A percentile compares a stretch with the other conserved stretches of the same genome.
Evolutionary conservation across 2,888 invertebrate genomes (phyloP).

Genomic region (Lasioglossum marginatum): DNA sequence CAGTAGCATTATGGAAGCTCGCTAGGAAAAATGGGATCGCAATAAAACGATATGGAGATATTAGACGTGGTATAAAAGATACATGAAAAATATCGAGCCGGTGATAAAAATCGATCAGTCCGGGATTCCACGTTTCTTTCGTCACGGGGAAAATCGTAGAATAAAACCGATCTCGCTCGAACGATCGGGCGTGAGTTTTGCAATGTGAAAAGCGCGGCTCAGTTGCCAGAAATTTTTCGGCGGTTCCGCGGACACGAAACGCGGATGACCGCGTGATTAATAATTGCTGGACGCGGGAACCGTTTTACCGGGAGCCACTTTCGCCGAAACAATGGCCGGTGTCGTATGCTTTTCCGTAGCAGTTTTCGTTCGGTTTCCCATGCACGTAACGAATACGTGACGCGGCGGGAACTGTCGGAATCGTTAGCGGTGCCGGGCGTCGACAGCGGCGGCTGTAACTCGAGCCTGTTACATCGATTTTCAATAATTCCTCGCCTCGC

Average conservation of each 20-base stretch:
- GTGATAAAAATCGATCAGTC: not conserved
- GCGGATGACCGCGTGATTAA: slow-evolving; percentile 18
- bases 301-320: slow-evolving; percentile 9
- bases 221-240: not conserved
- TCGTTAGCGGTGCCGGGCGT: slow-evolving; percentile 17
- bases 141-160: not conserved
- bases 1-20: not conserved
- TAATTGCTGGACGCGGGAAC: slow-evolving; percentile 1
- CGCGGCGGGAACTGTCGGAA: slow-evolving; percentile 21
- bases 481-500: slow-evolving; percentile 35
- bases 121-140: not conserved
- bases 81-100: not conserved
- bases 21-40: not conserved
- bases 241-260: not conserved
- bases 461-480: slow-evolving; percentile 48
- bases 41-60: not conserved
- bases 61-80: not conserved
- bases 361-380: slow-evolving; percentile 24
- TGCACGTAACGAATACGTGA: slow-evolving; percentile 33
- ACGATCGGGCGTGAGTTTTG: not conserved
- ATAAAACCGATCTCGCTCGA: not conserved
- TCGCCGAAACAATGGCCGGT: slow-evolving; percentile 4
- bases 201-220: not conserved
- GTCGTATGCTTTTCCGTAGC: slow-evolving; percentile 15
- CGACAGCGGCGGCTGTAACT: slow-evolving; percentile 14